These are phyloP conservation scores for Apeira syringaria DNA, from an alignment of 2,888 invertebrate genomes.

Conservation along the genomic window DNA sequence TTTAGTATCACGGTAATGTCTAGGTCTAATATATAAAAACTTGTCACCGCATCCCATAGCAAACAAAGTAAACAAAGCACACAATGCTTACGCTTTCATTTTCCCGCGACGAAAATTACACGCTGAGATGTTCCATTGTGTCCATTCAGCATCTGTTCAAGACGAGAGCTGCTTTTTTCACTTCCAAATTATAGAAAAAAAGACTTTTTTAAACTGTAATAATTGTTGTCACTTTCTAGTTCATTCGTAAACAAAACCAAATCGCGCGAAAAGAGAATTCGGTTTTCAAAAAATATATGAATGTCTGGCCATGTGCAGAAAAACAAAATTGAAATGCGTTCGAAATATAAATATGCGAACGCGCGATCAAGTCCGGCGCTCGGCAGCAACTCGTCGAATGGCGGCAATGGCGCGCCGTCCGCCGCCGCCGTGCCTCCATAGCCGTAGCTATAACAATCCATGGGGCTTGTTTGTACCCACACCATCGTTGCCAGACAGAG, in stretches of 20 bases:
- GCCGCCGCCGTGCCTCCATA: slow-evolving; percentile 44
- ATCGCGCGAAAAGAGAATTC: slow-evolving; percentile 24
- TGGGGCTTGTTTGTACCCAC: slow-evolving; percentile 60
- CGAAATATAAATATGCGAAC: slow-evolving; percentile 58
- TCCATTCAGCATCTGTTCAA: slow-evolving; percentile 55
- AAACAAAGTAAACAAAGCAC: slow-evolving; percentile 48
- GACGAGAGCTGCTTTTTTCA: slow-evolving; percentile 40
- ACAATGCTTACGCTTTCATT: slow-evolving; percentile 79
- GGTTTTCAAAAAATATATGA: slow-evolving; percentile 5
- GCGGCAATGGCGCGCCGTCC: slow-evolving; percentile 51
- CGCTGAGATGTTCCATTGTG: slow-evolving; percentile 65
- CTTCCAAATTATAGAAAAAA: slow-evolving; percentile 13
- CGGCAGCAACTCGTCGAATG: slow-evolving; percentile 70
- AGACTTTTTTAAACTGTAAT: too few species aligned
- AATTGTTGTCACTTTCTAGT: slow-evolving; percentile 32
- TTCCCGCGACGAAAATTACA: slow-evolving; percentile 71
- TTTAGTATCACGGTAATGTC: neutral
- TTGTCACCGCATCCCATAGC: slow-evolving; percentile 25
- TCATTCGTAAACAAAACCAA: slow-evolving; percentile 23
- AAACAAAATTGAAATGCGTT: slow-evolving; percentile 34
- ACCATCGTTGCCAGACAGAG: slow-evolving; percentile 69
- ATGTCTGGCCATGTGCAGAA: slow-evolving; percentile 4
- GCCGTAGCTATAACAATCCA: slow-evolving; percentile 60
- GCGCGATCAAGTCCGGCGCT: slow-evolving; percentile 77
- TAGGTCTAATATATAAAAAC: neutral